Evolutionary conservation across 2,797 vertebrate genomes (phyloP).

Genomic region (Acrocephalus scirpaceus): DNA sequence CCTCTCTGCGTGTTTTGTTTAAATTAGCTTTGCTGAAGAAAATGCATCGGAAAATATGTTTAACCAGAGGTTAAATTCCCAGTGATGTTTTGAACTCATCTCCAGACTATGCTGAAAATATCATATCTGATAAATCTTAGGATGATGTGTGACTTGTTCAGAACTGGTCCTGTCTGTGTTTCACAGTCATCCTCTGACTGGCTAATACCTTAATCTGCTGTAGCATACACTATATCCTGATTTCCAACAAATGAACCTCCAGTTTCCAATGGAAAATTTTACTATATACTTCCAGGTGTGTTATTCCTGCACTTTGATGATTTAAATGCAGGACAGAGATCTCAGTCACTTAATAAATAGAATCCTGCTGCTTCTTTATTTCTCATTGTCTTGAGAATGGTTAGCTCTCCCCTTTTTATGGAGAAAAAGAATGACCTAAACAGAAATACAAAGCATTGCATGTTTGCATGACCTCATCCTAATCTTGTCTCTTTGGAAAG

Average conservation of each 20-base stretch:
- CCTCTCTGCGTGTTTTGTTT: not conserved
- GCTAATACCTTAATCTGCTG: not conserved
- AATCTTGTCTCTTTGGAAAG: conserved; percentile 50
- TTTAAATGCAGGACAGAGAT: not conserved
- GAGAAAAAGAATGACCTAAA: conserved; percentile 22
- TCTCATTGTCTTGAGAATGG: not conserved
- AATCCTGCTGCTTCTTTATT: not conserved
- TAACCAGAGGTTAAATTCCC: not conserved
- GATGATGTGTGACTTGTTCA: not conserved
- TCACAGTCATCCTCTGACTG: not conserved
- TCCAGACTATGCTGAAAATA: not conserved
- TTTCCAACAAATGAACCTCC: not conserved
- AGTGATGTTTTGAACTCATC: not conserved
- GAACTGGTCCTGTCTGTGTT: not conserved
- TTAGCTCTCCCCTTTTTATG: conserved; percentile 31
- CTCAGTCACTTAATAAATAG: not conserved
- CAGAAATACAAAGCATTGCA: conserved; percentile 10
- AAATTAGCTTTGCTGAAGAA: not conserved
- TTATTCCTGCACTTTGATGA: not conserved
- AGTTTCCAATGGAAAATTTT: conserved; percentile 13
- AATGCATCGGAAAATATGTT: not conserved
- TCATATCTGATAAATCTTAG: not conserved
- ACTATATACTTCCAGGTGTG: not conserved
- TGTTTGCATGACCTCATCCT: conserved; percentile 58
- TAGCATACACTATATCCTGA: not conserved